A percentile compares a stretch with the other conserved stretches of the same genome.
phyloP scores from a whole-genome alignment of 2,797 vertebrate species.

The Malacoraja senta region DNA sequence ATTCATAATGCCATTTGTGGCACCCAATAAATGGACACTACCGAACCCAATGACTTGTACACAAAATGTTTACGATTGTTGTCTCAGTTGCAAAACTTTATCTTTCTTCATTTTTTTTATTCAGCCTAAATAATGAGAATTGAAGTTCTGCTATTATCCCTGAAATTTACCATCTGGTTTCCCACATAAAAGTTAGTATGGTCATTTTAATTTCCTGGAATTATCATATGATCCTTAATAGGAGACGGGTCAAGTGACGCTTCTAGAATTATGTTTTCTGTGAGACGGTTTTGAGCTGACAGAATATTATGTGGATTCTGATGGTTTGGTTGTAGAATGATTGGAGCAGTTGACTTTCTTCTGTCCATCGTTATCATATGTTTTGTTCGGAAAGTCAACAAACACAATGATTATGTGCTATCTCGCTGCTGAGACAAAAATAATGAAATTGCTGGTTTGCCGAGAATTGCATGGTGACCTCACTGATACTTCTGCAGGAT shows the following conservation, averaged over 20 bases:
- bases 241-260: not conserved
- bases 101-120: no score
- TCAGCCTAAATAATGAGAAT: no score
- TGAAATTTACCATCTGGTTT: not conserved
- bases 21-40: no score
- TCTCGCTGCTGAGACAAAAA: not conserved
- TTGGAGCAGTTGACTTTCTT: not conserved
- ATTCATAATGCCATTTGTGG: no score
- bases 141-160: not conserved
- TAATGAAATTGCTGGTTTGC: not conserved
- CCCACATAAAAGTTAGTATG: not conserved
- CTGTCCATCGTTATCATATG: constrained; percentile 2
- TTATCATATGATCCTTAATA: not conserved
- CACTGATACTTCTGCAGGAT: not conserved
- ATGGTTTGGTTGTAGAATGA: not conserved
- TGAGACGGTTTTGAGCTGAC: not conserved
- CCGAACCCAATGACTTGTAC: no score
- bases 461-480: not conserved
- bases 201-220: not conserved
- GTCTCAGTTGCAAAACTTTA: no score
- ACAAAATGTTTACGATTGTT: no score
- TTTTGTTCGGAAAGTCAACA: not conserved
- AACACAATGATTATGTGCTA: not conserved
- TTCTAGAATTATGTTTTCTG: not conserved
- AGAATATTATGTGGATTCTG: not conserved